phyloP scores from a whole-genome alignment of 2,113 vertebrate genomes.

The Calidris pygmaea region DNA sequence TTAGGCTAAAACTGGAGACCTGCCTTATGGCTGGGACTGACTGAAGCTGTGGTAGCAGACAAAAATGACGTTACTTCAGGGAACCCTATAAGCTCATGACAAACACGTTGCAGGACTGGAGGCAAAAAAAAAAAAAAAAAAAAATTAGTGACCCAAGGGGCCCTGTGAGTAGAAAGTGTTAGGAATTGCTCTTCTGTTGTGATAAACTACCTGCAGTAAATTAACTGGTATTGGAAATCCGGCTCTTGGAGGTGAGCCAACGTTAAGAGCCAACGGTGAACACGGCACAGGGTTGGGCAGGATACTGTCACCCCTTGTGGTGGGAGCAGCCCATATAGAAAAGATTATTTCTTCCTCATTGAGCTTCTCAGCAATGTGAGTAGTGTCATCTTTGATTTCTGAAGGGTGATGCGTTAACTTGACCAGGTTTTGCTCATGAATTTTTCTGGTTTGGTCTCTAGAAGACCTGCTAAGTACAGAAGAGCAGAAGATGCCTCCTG shows the following conservation, averaged over 20 bases:
- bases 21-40: neutral
- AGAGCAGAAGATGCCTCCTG: neutral
- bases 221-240: neutral
- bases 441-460: neutral
- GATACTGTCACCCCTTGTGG: accelerated
- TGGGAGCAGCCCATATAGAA: neutral
- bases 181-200: neutral
- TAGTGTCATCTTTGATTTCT: neutral
- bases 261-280: neutral
- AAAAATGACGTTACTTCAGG: neutral
- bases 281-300: neutral
- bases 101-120: neutral
- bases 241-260: neutral
- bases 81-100: neutral
- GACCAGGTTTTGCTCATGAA: neutral
- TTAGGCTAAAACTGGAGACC: neutral
- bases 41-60: neutral
- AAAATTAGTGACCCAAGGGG: neutral
- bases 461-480: neutral
- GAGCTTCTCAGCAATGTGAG: neutral
- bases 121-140: too few species aligned
- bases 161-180: neutral
- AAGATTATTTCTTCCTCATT: neutral
- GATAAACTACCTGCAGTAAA: neutral
- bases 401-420: neutral